Evolutionary conservation across 1,140 invertebrate genomes (phyloP).

Genomic region (Drosophila auraria): DNA sequence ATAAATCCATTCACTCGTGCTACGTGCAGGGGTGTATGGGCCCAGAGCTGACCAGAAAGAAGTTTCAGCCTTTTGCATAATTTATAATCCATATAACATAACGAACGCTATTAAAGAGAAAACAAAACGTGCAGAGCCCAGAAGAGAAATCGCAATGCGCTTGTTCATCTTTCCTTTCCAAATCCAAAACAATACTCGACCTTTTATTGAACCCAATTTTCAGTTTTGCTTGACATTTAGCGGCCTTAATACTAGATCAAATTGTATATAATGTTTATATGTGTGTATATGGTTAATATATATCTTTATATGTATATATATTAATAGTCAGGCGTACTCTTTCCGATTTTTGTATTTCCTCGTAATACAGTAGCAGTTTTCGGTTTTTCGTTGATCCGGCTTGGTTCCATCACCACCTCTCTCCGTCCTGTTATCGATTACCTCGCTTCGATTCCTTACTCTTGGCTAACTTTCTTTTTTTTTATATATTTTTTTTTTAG

Average conservation of each 20-base stretch:
- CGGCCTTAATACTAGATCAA: slow-evolving; percentile 63
- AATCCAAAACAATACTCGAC: slow-evolving; percentile 64
- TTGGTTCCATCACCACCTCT: slow-evolving; percentile 34
- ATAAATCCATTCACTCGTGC: slow-evolving; percentile 17
- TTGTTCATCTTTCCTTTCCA: slow-evolving; percentile 24
- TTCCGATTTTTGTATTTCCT: slow-evolving; percentile 12
- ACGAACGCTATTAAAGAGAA: slow-evolving; percentile 27
- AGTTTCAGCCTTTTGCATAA: slow-evolving; percentile 18
- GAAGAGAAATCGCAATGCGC: slow-evolving; percentile 8
- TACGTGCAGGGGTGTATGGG: background rate
- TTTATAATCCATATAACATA: slow-evolving; percentile 13
- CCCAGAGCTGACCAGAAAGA: slow-evolving; percentile 1
- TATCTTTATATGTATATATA: slow-evolving; percentile 29
- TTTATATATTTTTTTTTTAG: too few species aligned
- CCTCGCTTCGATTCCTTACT: slow-evolving; percentile 5
- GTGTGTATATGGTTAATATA: slow-evolving; percentile 49
- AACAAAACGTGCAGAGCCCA: background rate
- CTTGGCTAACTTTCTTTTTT: background rate
- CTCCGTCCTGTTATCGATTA: background rate
- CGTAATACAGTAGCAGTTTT: slow-evolving; percentile 12
- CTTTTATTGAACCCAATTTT: slow-evolving; percentile 67
- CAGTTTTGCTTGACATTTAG: slow-evolving; percentile 20
- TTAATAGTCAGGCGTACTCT: slow-evolving; percentile 49
- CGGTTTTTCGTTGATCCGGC: slow-evolving; percentile 23
- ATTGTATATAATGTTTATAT: slow-evolving; percentile 46